A percentile compares a stretch with the other conserved stretches of the same genome.
Conservation (phyloP, 1,140 invertebrate genomes). For the Uloborus diversus region DNA sequence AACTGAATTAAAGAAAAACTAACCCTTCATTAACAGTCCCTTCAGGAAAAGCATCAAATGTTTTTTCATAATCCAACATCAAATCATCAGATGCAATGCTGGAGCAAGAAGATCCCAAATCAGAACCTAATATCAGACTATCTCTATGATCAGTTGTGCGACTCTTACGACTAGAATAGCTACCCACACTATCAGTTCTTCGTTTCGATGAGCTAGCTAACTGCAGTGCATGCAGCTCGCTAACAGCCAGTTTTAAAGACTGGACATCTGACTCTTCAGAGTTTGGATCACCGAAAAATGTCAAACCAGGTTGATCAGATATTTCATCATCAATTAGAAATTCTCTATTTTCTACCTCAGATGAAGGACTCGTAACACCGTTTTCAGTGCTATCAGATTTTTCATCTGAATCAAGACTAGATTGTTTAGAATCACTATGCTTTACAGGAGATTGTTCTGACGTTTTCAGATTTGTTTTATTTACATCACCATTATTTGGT, state of each 20-base stretch:
- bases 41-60: conserved; percentile 53
- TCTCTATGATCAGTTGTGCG: conserved; percentile 21
- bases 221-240: conserved; percentile 49
- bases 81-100: conserved; percentile 64
- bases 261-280: conserved; percentile 30
- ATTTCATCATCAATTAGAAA: conserved; percentile 90
- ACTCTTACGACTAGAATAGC: conserved; percentile 22
- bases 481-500: neutral
- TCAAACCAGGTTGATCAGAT: conserved; percentile 84
- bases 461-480: conserved; percentile 12
- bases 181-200: conserved; percentile 32
- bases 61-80: conserved; percentile 62
- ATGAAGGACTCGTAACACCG: conserved; percentile 34
- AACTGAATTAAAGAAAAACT: neutral
- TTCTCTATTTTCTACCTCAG: conserved; percentile 71
- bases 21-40: conserved; percentile 50
- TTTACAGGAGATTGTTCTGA: neutral
- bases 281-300: conserved; percentile 68
- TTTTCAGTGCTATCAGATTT: conserved; percentile 43
- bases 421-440: conserved; percentile 8
- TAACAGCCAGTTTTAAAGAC: conserved; percentile 37
- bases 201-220: conserved; percentile 26
- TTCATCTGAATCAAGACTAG: conserved; percentile 51
- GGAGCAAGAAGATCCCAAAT: conserved; percentile 61
- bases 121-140: conserved; percentile 32